These are phyloP conservation scores for Pocota personata DNA, from an alignment of 2,888 invertebrate species.

Conservation along the genomic window DNA sequence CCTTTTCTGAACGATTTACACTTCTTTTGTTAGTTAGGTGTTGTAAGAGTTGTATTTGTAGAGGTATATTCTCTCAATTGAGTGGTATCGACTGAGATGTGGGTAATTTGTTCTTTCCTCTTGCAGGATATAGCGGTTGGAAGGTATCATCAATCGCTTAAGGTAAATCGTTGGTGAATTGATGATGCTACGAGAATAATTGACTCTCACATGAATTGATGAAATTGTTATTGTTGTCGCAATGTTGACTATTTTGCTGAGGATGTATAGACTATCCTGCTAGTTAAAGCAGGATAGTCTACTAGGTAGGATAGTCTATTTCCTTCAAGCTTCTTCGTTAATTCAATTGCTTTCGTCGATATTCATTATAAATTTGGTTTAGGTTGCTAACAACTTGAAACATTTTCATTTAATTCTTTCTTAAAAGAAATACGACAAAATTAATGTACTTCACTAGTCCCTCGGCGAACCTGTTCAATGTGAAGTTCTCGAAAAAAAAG, in stretches of 20 bases:
- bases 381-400: not conserved
- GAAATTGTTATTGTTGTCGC: not conserved
- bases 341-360: too few species aligned
- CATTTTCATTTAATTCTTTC: not conserved
- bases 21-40: slow-evolving; percentile 57
- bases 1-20: slow-evolving; percentile 65
- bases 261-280: too few species aligned
- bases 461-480: not conserved
- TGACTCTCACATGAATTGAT: not conserved
- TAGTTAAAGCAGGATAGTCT: too few species aligned
- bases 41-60: not conserved
- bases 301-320: too few species aligned
- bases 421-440: not conserved
- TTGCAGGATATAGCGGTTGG: not conserved
- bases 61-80: not conserved
- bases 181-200: not conserved
- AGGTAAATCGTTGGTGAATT: not conserved
- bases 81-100: not conserved
- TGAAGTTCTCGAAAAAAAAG: not conserved
- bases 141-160: not conserved
- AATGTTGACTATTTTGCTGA: too few species aligned
- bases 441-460: not conserved
- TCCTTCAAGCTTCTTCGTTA: too few species aligned
- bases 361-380: not conserved
- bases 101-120: not conserved